phyloP scores from a whole-genome alignment of 2,113 vertebrate species.

The Myotis brandtii region DNA sequence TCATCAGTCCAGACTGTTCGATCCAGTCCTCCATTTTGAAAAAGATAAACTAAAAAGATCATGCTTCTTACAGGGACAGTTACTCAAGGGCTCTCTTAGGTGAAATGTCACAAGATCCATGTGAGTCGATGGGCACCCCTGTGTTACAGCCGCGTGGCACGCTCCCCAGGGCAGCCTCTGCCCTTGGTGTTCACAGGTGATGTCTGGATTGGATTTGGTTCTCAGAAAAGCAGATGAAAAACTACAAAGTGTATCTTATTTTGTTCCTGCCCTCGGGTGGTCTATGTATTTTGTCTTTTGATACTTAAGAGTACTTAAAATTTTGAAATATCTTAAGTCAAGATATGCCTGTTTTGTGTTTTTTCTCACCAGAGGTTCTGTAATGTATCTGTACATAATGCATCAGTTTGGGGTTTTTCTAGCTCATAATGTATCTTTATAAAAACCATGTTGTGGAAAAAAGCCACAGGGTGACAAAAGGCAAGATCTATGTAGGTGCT shows the following conservation, averaged over 20 bases:
- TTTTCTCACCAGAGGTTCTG: background rate
- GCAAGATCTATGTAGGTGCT: conserved; percentile 16
- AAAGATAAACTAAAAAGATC: background rate
- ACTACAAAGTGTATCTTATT: background rate
- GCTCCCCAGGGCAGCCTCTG: background rate
- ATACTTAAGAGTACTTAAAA: conserved; percentile 57
- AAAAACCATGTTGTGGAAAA: background rate
- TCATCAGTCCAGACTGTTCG: background rate
- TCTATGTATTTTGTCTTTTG: conserved; percentile 43
- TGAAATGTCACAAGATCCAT: background rate
- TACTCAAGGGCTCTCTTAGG: background rate
- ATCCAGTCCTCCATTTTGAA: background rate
- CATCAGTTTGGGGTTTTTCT: background rate
- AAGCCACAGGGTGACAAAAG: background rate
- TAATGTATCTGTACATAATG: background rate
- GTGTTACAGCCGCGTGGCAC: background rate
- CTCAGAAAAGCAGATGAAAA: conserved; percentile 36
- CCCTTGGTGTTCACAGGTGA: background rate
- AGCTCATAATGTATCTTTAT: background rate
- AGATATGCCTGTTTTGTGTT: background rate
- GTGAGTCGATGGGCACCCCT: accelerated
- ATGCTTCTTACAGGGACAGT: background rate
- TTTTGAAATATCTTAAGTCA: conserved; percentile 23
- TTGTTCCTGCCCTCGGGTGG: conserved; percentile 24
- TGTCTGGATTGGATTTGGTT: background rate